Base-by-base conservation (phyloP, 2,888 invertebrate species). In the Temnothorax unifasciatus region DNA sequence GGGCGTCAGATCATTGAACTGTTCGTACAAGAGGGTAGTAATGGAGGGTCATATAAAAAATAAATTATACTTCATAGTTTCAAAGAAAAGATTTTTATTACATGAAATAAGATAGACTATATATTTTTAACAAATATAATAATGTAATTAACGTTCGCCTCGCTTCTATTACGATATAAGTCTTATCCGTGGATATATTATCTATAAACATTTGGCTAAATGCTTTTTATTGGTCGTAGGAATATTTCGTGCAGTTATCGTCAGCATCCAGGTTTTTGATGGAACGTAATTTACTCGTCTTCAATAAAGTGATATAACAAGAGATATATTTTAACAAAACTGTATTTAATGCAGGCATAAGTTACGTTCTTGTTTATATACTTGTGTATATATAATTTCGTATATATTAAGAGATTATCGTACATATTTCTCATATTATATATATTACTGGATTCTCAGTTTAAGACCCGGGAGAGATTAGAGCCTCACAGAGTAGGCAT, bases 201-300 rank as follows among this genome's bases (percentile, higher is more conserved):
- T 81, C 29, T 81, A 79, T 13, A 0, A 71, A 34, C 8, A 71
- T 71, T 61, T 69, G 47, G 18, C 71, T 81, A 81, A 81, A 34
- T 81, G 34, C 9, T 50, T 81, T 47, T 69, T 61, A 61, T 59
- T 69, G 5, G 59, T 59, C 8, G 59, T 25, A 44, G 13, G 0
- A 79, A 81, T 69, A 71, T 34, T 77, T 41, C 15, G n/a, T 59
- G 59, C 63, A 50, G 18, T 29, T 73, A 38, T 25, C 18, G 25
- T 75, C 2, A 29, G n/a, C 29, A 29, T 29, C 29, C 5, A 63
- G 41, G 9, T 34, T 79, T 61, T 38, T 47, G 13, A 50, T 13
- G 18, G 21, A 81, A 59, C 13, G 21, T 34, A 59, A 79, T 3
- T 68, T 57, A 44, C 9, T 50, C 25, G 13, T 41, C 13, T 69